phyloP scores from a whole-genome alignment of 2,113 vertebrate species.

The Corythornis cristatus region DNA sequence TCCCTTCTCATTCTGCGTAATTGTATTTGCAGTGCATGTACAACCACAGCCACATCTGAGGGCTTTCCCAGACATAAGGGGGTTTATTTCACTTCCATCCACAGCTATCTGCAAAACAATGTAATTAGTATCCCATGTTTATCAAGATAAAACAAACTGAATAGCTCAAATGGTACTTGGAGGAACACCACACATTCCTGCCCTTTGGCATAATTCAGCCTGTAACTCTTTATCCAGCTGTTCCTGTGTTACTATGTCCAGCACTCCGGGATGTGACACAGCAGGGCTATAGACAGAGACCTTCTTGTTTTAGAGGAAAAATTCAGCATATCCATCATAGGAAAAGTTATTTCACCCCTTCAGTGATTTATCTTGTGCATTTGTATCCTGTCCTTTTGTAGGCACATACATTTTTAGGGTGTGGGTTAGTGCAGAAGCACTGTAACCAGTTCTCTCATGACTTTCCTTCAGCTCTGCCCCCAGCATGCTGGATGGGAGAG shows the following conservation, averaged over 20 bases:
- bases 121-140: slow-evolving; percentile 30
- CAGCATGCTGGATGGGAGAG: neutral
- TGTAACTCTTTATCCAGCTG: neutral
- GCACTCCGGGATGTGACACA: neutral
- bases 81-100: neutral
- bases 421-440: neutral
- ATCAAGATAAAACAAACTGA: slow-evolving; percentile 32
- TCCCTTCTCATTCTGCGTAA: neutral
- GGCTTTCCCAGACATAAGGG: slow-evolving; percentile 39
- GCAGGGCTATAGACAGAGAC: neutral
- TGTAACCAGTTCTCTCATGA: neutral
- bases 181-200: neutral
- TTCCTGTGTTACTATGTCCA: neutral
- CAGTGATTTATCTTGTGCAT: neutral
- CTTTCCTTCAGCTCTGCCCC: neutral
- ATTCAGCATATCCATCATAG: neutral
- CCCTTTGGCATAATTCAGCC: neutral
- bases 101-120: neutral
- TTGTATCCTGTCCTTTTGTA: neutral
- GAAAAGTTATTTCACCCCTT: neutral
- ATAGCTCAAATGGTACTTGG: neutral
- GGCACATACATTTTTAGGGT: neutral
- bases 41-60: neutral
- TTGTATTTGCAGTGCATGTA: slow-evolving; percentile 16
- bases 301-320: neutral